A percentile compares a stretch with the other conserved stretches of the same genome.
These are phyloP conservation scores for Syngnathus typhle DNA, from an alignment of 2,113 vertebrate species.

Conservation along the genomic window DNA sequence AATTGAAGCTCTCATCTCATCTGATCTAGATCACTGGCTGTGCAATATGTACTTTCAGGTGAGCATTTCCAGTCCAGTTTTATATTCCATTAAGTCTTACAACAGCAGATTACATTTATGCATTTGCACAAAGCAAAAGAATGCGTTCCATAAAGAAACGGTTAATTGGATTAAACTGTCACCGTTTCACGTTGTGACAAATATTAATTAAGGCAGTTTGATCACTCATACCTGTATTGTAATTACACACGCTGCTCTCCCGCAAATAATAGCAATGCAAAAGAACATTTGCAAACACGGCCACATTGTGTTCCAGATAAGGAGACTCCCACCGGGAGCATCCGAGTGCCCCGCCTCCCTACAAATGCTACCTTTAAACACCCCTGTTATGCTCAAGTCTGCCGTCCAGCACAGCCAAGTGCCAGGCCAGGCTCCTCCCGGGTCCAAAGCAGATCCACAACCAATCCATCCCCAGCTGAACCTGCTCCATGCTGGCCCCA, in stretches of 20 bases:
- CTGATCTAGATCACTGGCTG: conserved; percentile 86
- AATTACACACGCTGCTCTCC: conserved; percentile 37
- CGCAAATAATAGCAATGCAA: conserved; percentile 24
- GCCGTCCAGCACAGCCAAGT: conserved; percentile 23
- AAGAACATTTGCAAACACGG: background rate
- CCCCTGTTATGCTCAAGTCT: conserved; percentile 6
- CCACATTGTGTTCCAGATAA: conserved; percentile 66
- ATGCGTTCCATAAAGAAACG: background rate
- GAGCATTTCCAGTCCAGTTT: conserved; percentile 10
- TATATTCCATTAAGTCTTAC: background rate
- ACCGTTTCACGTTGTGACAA: conserved; percentile 31
- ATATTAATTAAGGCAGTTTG: conserved; percentile 34
- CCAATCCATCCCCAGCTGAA: conserved; percentile 20
- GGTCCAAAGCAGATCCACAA: conserved; percentile 40
- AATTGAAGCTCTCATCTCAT: conserved; percentile 79
- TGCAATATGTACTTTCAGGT: conserved; percentile 97
- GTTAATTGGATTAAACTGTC: conserved; percentile 32
- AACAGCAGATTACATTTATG: background rate
- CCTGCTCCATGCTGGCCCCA: conserved; percentile 27
- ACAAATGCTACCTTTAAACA: conserved; percentile 30
- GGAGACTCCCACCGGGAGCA: conserved; percentile 66
- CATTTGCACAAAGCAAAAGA: background rate
- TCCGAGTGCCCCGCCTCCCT: conserved; percentile 36
- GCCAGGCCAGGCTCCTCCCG: conserved; percentile 14
- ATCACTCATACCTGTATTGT: conserved; percentile 38